phyloP scores from a whole-genome alignment of 1,140 invertebrate genomes.

The Coelopa frigida region DNA sequence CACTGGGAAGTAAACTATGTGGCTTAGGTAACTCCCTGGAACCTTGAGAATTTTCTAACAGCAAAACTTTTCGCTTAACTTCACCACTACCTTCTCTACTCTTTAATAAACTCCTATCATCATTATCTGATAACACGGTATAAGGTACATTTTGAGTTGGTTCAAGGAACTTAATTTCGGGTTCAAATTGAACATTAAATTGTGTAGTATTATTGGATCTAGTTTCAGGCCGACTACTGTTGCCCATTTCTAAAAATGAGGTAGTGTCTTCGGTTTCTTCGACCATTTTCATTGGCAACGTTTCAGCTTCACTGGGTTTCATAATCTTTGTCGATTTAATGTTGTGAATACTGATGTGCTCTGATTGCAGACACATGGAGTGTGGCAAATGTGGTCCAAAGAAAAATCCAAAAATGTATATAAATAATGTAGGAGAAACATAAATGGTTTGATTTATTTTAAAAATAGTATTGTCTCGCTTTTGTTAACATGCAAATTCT shows the following conservation, averaged over 20 bases:
- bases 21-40: not conserved
- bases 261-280: constrained; percentile 31
- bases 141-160: too few relatives aligned
- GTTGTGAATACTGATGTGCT: constrained; percentile 45
- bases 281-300: constrained; percentile 40
- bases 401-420: too few relatives aligned
- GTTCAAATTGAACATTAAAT: too few relatives aligned
- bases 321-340: constrained; percentile 33
- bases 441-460: too few relatives aligned
- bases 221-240: constrained; percentile 38
- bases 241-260: constrained; percentile 45
- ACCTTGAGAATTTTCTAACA: constrained; percentile 33
- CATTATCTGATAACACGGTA: too few relatives aligned
- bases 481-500: too few relatives aligned
- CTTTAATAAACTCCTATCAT: constrained; percentile 35
- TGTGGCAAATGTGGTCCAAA: too few relatives aligned
- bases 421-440: too few relatives aligned
- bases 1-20: not conserved
- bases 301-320: constrained; percentile 36
- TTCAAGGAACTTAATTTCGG: too few relatives aligned
- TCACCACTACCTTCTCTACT: constrained; percentile 36
- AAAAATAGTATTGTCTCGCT: too few relatives aligned
- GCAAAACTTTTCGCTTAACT: constrained; percentile 33
- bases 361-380: constrained; percentile 37
- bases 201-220: too few relatives aligned